phyloP scores from a whole-genome alignment of 2,888 invertebrate species.

The Clivina fossor region DNA sequence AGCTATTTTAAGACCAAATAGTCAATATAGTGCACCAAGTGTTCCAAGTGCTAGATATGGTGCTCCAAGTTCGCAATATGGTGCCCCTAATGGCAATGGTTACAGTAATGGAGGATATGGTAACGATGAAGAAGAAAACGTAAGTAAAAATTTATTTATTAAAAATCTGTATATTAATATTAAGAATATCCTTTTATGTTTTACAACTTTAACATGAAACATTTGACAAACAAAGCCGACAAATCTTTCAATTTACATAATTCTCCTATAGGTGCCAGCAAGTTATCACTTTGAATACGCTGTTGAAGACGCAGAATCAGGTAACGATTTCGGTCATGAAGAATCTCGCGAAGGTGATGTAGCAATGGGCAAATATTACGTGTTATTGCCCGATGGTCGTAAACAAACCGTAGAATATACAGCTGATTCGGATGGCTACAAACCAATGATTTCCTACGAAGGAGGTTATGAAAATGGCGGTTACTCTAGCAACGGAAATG shows the following conservation, averaged over 20 bases:
- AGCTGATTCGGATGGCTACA: slow-evolving; percentile 66
- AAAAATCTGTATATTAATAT: background rate
- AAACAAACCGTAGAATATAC: slow-evolving; percentile 67
- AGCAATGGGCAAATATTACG: slow-evolving; percentile 67
- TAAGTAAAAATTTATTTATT: slow-evolving; percentile 1
- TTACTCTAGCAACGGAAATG: slow-evolving; percentile 39
- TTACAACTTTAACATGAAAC: too few species aligned
- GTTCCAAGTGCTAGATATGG: background rate
- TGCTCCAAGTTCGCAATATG: slow-evolving; percentile 11
- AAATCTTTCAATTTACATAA: too few species aligned
- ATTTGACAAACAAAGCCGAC: too few species aligned
- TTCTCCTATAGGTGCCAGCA: slow-evolving; percentile 48
- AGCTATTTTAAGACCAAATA: background rate
- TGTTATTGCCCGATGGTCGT: slow-evolving; percentile 67
- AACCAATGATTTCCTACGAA: slow-evolving; percentile 65
- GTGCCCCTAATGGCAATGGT: slow-evolving; percentile 14
- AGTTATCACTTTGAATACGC: slow-evolving; percentile 69
- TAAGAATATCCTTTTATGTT: background rate
- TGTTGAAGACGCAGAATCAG: slow-evolving; percentile 64
- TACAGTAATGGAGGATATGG: slow-evolving; percentile 15
- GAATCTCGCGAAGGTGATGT: slow-evolving; percentile 65
- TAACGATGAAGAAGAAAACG: slow-evolving; percentile 18
- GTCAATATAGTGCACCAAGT: background rate
- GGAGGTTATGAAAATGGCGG: slow-evolving; percentile 48
- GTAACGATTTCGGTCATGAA: slow-evolving; percentile 69